Conservation (phyloP, 2,888 invertebrate species). For the Zhengitettix transpicula region DNA sequence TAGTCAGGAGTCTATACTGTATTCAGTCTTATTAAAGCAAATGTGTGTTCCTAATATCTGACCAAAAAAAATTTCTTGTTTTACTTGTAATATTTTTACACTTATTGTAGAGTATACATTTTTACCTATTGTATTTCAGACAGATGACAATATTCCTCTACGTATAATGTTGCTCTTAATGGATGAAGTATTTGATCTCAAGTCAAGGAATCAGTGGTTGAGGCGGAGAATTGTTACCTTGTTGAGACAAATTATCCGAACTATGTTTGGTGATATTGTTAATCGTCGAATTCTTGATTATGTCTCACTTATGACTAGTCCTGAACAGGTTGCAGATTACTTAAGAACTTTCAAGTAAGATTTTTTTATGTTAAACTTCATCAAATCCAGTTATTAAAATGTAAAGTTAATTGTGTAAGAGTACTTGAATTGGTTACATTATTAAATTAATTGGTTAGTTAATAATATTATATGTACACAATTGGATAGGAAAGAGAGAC, state of each 20-base stretch:
- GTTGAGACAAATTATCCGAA: constrained; percentile 57
- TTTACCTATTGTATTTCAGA: constrained; percentile 21
- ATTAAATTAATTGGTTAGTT: no score
- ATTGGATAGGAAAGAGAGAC: no score
- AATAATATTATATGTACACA: no score
- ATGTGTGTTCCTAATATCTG: no score
- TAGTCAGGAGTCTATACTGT: no score
- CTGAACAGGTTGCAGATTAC: constrained; percentile 76
- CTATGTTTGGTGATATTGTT: constrained; percentile 68
- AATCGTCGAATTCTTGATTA: constrained; percentile 77
- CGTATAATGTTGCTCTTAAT: constrained; percentile 61
- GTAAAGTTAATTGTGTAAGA: no score
- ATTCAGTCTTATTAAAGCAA: no score
- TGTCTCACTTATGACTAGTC: constrained; percentile 71
- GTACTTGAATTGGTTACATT: no score
- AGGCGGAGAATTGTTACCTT: constrained; percentile 57
- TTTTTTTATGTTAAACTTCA: background rate
- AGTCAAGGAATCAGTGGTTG: constrained; percentile 67
- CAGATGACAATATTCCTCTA: constrained; percentile 62
- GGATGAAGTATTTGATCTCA: constrained; percentile 73
- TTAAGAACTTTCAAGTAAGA: constrained; percentile 68
- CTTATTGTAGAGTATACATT: no score
- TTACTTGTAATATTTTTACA: no score
- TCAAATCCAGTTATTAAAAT: no score
- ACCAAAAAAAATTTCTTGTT: no score